Conservation (phyloP, 2,888 invertebrate genomes). For the Pardosa pseudoannulata region DNA sequence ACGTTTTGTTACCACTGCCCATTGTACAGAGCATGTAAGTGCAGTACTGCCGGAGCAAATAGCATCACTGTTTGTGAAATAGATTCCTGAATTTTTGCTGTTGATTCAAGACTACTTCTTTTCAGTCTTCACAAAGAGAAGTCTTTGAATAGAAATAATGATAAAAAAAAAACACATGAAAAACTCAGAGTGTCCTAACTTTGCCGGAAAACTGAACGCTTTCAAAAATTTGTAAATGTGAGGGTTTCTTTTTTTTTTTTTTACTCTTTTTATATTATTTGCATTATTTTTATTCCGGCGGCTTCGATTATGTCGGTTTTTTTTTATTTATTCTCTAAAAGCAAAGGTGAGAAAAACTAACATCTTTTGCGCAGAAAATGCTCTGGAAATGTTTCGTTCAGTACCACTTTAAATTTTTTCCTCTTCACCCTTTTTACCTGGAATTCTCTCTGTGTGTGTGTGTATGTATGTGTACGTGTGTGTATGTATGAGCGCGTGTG, state of each 20-base stretch:
- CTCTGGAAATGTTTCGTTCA: conserved; percentile 45
- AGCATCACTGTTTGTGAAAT: conserved; percentile 64
- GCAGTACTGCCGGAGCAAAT: conserved; percentile 44
- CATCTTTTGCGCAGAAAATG: conserved; percentile 43
- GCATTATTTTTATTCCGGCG: conserved; percentile 22
- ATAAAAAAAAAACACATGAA: conserved; percentile 15
- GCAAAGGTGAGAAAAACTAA: conserved; percentile 39
- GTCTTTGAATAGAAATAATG: conserved; percentile 57
- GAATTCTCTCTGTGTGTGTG: conserved; percentile 1
- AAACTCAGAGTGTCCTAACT: conserved; percentile 57
- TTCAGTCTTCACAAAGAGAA: conserved; percentile 56
- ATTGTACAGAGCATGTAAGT: conserved; percentile 41
- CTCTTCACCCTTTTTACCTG: conserved; percentile 14
- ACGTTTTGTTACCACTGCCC: conserved; percentile 57
- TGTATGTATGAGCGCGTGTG: no score
- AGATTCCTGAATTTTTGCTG: conserved; percentile 59
- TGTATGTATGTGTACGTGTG: no score
- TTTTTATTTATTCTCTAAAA: conserved; percentile 41
- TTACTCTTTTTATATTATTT: conserved; percentile 31
- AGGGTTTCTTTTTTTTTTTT: conserved; percentile 31
- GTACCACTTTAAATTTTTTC: conserved; percentile 26
- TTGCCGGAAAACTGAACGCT: conserved; percentile 33
- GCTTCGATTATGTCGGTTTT: conserved; percentile 18
- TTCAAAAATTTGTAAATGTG: conserved; percentile 60
- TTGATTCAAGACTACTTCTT: conserved; percentile 67